Evolutionary conservation across 2,888 invertebrate genomes (phyloP).

Genomic region (Melikaiella ostensackeni): DNA sequence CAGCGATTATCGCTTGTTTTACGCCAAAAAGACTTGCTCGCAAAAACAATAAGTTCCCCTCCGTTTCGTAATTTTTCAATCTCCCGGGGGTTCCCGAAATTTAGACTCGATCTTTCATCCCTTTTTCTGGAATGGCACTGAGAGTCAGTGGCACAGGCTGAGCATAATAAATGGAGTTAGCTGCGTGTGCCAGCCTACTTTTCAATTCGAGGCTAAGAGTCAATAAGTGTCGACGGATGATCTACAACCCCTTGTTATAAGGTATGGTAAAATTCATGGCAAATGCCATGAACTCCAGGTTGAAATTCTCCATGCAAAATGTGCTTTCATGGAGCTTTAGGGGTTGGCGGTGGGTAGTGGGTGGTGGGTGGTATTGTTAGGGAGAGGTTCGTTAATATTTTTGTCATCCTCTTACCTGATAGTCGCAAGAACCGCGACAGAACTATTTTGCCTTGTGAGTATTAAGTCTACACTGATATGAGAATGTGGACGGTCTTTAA

Average conservation of each 20-base stretch:
- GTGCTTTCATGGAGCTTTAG: slow-evolving; percentile 50
- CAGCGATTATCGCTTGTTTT: slow-evolving; percentile 30
- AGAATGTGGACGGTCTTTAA: slow-evolving; percentile 58
- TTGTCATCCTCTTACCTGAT: slow-evolving; percentile 30
- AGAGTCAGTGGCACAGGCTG: slow-evolving; percentile 45
- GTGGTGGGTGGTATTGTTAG: not conserved
- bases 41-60: slow-evolving; percentile 39
- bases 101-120: slow-evolving; percentile 62
- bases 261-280: slow-evolving; percentile 47
- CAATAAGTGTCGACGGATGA: slow-evolving; percentile 77
- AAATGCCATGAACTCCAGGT: slow-evolving; percentile 21
- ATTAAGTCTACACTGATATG: slow-evolving; percentile 25
- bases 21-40: slow-evolving; percentile 26
- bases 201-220: slow-evolving; percentile 74
- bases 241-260: slow-evolving; percentile 70
- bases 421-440: slow-evolving; percentile 38
- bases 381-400: slow-evolving; percentile 43
- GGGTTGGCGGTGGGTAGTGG: slow-evolving; percentile 26
- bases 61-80: slow-evolving; percentile 23
- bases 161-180: slow-evolving; percentile 58
- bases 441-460: slow-evolving; percentile 34
- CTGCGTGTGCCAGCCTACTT: slow-evolving; percentile 68
- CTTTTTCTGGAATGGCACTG: slow-evolving; percentile 49
- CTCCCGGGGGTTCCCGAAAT: slow-evolving; percentile 1
- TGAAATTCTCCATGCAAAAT: slow-evolving; percentile 25